Conservation (phyloP, 53 echinoderm and acorn worm species). For the Astropecten irregularis region DNA sequence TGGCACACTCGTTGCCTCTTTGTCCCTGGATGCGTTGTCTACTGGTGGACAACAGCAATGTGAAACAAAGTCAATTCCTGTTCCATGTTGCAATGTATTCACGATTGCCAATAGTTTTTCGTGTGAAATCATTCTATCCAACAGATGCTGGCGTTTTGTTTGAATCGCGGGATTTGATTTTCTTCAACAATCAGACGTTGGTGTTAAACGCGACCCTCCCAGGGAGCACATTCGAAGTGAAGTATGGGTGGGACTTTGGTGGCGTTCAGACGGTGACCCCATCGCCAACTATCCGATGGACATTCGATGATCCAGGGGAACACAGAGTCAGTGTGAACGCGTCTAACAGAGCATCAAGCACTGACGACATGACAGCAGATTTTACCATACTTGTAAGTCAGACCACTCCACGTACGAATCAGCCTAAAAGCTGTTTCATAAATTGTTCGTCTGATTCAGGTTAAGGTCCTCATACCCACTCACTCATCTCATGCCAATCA, state of each 20-base stretch:
- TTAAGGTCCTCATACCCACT: too few species aligned
- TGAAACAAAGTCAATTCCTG: too few species aligned
- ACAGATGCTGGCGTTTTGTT: neutral
- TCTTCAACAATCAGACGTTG: constrained; percentile 3
- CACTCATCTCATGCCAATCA: too few species aligned
- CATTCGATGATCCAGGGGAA: neutral
- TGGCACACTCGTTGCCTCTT: too few species aligned
- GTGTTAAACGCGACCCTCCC: neutral
- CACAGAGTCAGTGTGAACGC: constrained; percentile 5
- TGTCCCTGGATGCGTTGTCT: too few species aligned
- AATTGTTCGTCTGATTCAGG: too few species aligned
- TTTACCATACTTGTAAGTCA: neutral
- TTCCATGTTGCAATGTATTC: neutral
- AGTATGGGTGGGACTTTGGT: constrained; percentile 1
- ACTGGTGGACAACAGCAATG: too few species aligned
- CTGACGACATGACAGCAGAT: neutral
- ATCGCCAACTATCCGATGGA: neutral
- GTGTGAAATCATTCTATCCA: neutral
- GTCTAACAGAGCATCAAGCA: neutral
- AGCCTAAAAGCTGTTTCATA: too few species aligned
- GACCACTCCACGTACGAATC: too few species aligned
- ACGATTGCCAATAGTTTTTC: too few species aligned
- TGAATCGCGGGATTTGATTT: neutral
- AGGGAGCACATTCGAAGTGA: neutral
- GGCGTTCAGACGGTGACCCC: neutral